Evolutionary conservation across 2,797 vertebrate genomes (phyloP).

Genomic region (Microtus obscurus): DNA sequence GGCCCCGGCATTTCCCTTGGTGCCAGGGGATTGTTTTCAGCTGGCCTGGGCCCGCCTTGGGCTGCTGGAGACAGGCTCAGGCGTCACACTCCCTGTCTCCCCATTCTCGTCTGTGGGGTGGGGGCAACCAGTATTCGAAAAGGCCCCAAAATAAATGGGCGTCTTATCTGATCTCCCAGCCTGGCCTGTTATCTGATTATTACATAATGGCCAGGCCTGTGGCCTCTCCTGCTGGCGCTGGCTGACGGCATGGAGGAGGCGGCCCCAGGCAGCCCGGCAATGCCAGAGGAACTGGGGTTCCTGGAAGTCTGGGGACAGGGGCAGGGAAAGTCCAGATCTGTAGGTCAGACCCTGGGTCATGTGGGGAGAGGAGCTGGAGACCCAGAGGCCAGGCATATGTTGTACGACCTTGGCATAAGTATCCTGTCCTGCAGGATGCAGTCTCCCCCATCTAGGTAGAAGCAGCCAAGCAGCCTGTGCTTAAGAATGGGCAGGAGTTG

Average conservation of each 20-base stretch:
- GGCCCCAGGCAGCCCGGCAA: conserved; percentile 67
- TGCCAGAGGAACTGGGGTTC: conserved; percentile 81
- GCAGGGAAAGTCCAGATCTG: conserved; percentile 67
- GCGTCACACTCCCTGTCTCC: conserved; percentile 67
- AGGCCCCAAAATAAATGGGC: conserved; percentile 88
- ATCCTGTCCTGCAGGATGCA: rapidly evolving
- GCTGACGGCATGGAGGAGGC: conserved; percentile 80
- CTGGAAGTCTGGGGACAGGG: conserved; percentile 78
- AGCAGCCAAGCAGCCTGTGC: not conserved
- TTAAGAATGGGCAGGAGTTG: not conserved
- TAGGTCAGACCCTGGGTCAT: not conserved
- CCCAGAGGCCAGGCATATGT: not conserved
- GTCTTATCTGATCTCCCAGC: conserved; percentile 88
- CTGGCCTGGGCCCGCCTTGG: conserved; percentile 74
- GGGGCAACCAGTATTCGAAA: conserved; percentile 77
- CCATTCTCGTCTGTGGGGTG: conserved; percentile 68
- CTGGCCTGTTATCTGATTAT: conserved; percentile 91
- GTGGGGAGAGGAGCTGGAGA: not conserved
- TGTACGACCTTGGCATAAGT: not conserved
- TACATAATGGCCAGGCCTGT: conserved; percentile 88
- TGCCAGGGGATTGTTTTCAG: conserved; percentile 81
- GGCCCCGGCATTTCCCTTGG: conserved; percentile 74
- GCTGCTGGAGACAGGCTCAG: conserved; percentile 39
- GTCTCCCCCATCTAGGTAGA: not conserved
- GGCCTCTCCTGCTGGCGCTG: conserved; percentile 82